These are phyloP conservation scores for Muraenolepis orangiensis DNA, from an alignment of 2,797 vertebrate species.

Conservation along the genomic window DNA sequence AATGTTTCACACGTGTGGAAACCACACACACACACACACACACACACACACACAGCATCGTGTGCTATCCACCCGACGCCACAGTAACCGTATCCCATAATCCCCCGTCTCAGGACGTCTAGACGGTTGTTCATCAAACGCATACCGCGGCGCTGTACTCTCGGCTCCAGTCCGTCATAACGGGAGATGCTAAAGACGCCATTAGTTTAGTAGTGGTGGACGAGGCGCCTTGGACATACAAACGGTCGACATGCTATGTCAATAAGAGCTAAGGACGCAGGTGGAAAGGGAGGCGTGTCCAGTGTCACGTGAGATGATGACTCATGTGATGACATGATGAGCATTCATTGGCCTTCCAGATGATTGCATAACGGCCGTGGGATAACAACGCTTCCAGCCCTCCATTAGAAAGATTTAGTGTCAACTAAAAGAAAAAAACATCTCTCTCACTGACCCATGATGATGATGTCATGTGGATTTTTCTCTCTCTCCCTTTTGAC, in stretches of 20 bases:
- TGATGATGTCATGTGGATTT: constrained; percentile 66
- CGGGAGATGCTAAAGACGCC: constrained; percentile 26
- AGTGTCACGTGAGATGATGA: constrained; percentile 58
- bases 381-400: constrained; percentile 17
- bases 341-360: constrained; percentile 33
- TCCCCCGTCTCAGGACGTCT: constrained; percentile 26
- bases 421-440: constrained; percentile 39
- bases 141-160: constrained; percentile 4
- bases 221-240: background rate
- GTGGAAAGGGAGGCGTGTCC: constrained; percentile 40
- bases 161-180: constrained; percentile 21
- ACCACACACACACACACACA: too few species aligned
- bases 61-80: background rate
- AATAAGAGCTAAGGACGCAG: constrained; percentile 43
- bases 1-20: background rate
- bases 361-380: constrained; percentile 39
- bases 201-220: constrained; percentile 12
- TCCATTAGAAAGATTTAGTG: background rate
- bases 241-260: too few species aligned
- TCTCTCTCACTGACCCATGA: constrained; percentile 53
- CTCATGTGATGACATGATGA: constrained; percentile 36
- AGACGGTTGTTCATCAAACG: background rate
- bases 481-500: constrained; percentile 62
- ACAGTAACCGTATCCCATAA: constrained; percentile 1
- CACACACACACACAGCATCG: background rate